phyloP scores from a whole-genome alignment of 2,113 vertebrate genomes.

The Mugil cephalus region DNA sequence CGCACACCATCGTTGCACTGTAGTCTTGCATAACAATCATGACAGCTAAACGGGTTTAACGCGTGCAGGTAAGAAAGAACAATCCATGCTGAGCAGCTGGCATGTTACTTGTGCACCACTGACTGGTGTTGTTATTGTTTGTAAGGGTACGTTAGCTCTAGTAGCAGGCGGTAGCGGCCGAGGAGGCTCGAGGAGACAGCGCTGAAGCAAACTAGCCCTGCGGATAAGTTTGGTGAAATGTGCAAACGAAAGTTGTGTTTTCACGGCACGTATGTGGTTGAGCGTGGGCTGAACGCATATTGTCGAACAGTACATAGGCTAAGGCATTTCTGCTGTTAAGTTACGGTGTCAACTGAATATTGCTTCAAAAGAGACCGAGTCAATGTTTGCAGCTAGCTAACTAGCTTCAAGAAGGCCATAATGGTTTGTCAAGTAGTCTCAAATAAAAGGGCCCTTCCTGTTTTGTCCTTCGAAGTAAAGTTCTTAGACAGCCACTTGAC shows the following conservation, averaged over 20 bases:
- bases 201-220: conserved; percentile 12
- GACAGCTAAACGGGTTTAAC: conserved; percentile 68
- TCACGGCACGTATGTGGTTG: background rate
- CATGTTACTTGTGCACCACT: too few relatives aligned
- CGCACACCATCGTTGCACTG: conserved; percentile 65
- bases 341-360: background rate
- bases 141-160: conserved; percentile 50
- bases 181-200: conserved; percentile 48
- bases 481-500: background rate
- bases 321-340: background rate
- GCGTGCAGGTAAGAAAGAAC: conserved; percentile 68
- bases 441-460: conserved; percentile 7
- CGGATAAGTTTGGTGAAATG: conserved; percentile 60
- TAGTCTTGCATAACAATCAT: conserved; percentile 74
- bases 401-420: conserved; percentile 58
- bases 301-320: background rate
- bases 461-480: conserved; percentile 23
- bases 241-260: conserved; percentile 25
- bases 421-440: background rate
- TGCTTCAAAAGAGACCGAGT: background rate
- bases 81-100: background rate
- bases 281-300: background rate
- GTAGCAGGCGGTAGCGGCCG: conserved; percentile 37
- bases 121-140: background rate
- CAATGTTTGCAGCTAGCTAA: conserved; percentile 47